A percentile compares a stretch with the other conserved stretches of the same genome.
These are phyloP conservation scores for Alethe castanea DNA, from an alignment of 2,113 vertebrate species.

Conservation along the genomic window DNA sequence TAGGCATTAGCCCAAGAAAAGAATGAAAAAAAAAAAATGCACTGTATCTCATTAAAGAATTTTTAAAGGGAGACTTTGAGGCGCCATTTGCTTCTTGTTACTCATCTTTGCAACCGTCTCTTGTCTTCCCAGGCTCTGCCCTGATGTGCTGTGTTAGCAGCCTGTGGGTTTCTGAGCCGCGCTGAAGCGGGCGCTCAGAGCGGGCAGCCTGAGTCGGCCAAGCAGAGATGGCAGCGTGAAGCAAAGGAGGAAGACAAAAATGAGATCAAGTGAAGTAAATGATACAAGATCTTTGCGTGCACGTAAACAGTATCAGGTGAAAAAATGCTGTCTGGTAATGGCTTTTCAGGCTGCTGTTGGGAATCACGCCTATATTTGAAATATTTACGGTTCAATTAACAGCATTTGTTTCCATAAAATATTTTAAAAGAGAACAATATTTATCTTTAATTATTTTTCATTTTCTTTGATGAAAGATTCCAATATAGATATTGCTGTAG, in stretches of 20 bases:
- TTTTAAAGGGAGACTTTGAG: conserved; percentile 59
- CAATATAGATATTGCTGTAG: conserved; percentile 48
- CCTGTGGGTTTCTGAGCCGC: background rate
- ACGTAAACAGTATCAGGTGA: background rate
- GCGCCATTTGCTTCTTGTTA: conserved; percentile 41
- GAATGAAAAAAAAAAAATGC: conserved; percentile 24
- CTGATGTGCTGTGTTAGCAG: conserved; percentile 13
- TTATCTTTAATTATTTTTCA: conserved; percentile 60
- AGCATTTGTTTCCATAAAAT: background rate
- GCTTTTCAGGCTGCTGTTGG: background rate
- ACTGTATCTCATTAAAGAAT: conserved; percentile 49
- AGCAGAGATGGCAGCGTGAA: background rate
- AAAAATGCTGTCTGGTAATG: background rate
- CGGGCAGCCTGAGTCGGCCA: background rate
- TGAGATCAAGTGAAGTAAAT: background rate
- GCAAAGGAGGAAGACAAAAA: conserved; percentile 9
- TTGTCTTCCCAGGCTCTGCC: conserved; percentile 59
- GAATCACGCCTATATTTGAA: background rate
- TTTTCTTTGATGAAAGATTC: conserved; percentile 57
- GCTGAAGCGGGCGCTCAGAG: background rate
- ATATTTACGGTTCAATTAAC: background rate
- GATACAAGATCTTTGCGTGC: background rate
- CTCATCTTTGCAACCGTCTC: conserved; percentile 45
- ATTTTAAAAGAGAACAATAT: conserved; percentile 25
- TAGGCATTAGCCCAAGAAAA: conserved; percentile 53